Evolutionary conservation across 1,140 invertebrate genomes (phyloP).

Genomic region (Zaprionus kolodkinae): DNA sequence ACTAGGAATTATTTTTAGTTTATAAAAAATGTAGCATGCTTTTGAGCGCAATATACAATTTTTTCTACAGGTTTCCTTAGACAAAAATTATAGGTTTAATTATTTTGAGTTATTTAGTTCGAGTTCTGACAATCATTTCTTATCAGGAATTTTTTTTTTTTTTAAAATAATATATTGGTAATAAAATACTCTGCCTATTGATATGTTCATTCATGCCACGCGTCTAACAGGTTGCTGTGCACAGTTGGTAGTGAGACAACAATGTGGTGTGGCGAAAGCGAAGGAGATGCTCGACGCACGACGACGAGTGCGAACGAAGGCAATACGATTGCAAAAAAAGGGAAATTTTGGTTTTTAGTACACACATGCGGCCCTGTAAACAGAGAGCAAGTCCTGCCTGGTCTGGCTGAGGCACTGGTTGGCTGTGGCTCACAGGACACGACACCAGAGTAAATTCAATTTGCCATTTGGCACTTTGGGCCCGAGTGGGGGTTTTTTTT

Average conservation of each 20-base stretch:
- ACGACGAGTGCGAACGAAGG: not conserved
- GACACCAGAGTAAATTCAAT: constrained; percentile 60
- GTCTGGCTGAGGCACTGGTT: not conserved
- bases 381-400: constrained; percentile 65
- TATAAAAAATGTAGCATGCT: too few species aligned
- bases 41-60: too few species aligned
- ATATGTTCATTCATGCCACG: constrained; percentile 18
- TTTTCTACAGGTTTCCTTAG: too few species aligned
- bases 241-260: not conserved
- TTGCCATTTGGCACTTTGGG: constrained; percentile 54
- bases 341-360: constrained; percentile 54
- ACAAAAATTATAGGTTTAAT: too few species aligned
- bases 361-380: constrained; percentile 60
- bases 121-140: too few species aligned
- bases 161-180: not conserved
- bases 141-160: too few species aligned
- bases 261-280: constrained; percentile 39
- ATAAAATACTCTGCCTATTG: not conserved
- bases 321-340: not conserved
- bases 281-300: not conserved
- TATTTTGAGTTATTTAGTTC: too few species aligned
- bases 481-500: not conserved
- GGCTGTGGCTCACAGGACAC: constrained; percentile 16
- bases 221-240: constrained; percentile 62
- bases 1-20: too few species aligned